A percentile compares a stretch with the other conserved stretches of the same genome.
Conservation (phyloP, 1,140 invertebrate genomes). For the Drosophila oshimai region DNA sequence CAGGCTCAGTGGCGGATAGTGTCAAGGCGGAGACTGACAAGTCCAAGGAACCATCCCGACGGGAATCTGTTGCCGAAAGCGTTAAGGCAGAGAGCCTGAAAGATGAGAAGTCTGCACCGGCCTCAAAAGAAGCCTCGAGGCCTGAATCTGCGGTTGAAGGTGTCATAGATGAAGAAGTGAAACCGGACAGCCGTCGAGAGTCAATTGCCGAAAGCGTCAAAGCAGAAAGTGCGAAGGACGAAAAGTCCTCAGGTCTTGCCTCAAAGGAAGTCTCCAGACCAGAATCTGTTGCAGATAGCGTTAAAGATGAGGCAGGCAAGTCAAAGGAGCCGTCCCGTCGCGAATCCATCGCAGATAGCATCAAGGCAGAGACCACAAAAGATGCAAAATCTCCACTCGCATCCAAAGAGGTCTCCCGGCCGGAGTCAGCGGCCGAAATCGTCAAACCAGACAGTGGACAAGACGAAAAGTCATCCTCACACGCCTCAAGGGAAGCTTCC, state of each 20-base stretch:
- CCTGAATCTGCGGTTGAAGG: neutral
- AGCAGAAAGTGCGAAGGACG: neutral
- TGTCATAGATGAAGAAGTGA: neutral
- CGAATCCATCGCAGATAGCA: constrained; percentile 19
- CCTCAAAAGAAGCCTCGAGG: constrained; percentile 1
- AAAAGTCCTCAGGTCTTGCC: neutral
- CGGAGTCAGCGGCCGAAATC: constrained; percentile 19
- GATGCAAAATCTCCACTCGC: neutral
- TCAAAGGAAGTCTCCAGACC: constrained; percentile 19
- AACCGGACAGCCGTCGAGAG: constrained; percentile 3
- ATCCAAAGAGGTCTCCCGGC: constrained; percentile 32
- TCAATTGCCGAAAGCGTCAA: constrained; percentile 15
- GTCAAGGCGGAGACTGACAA: constrained; percentile 8
- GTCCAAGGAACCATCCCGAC: constrained; percentile 22
- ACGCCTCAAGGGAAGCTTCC: constrained; percentile 18
- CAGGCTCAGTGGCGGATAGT: constrained; percentile 44
- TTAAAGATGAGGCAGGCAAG: constrained; percentile 36
- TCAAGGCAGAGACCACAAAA: constrained; percentile 16
- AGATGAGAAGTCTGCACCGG: constrained; percentile 12
- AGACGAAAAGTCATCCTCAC: constrained; percentile 32
- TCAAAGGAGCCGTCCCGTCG: constrained; percentile 11
- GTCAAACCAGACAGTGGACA: neutral
- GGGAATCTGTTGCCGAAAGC: constrained; percentile 27
- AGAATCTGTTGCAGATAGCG: constrained; percentile 19
- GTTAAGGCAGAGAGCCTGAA: constrained; percentile 9